Percentiles rank a stretch among this genome's conserved stretches.
phyloP scores from a whole-genome alignment of 35 echinoderm and acorn worm genomes.

The Acanthaster planci region DNA sequence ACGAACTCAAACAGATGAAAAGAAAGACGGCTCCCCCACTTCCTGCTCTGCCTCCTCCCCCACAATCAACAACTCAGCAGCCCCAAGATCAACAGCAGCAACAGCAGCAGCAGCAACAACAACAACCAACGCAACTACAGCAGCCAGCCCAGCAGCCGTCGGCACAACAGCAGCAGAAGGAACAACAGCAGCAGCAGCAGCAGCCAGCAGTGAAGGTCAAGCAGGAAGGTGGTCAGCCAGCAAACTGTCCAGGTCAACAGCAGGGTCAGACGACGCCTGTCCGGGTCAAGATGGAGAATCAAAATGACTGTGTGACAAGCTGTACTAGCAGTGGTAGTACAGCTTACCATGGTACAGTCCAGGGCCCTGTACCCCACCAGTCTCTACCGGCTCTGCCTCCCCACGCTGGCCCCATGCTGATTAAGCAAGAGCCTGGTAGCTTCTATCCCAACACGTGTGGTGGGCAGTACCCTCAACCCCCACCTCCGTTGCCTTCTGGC shows the following conservation, averaged over 20 bases:
- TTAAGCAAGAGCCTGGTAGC: constrained; percentile 39
- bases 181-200: constrained; percentile 25
- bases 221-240: constrained; percentile 40
- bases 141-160: constrained; percentile 37
- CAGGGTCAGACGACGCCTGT: constrained; percentile 10
- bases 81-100: constrained; percentile 37
- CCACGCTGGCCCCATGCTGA: constrained; percentile 13
- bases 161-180: constrained; percentile 7
- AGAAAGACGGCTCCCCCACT: constrained; percentile 30
- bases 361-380: constrained; percentile 21
- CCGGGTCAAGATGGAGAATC: constrained; percentile 21
- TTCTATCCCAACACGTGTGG: constrained; percentile 16
- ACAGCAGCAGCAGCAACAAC: constrained; percentile 41
- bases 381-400: not conserved
- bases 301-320: not conserved
- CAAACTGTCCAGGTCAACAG: constrained; percentile 15
- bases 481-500: constrained; percentile 39
- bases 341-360: constrained; percentile 11
- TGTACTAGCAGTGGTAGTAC: not conserved
- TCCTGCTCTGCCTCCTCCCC: not conserved
- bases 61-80: constrained; percentile 26
- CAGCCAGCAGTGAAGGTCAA: constrained; percentile 44
- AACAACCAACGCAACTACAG: constrained; percentile 53
- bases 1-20: constrained; percentile 81
- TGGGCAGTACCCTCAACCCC: constrained; percentile 11